A percentile compares a stretch with the other conserved stretches of the same genome.
Evolutionary conservation across 1,140 invertebrate genomes (phyloP).

Genomic region (Drosophila gunungcola): DNA sequence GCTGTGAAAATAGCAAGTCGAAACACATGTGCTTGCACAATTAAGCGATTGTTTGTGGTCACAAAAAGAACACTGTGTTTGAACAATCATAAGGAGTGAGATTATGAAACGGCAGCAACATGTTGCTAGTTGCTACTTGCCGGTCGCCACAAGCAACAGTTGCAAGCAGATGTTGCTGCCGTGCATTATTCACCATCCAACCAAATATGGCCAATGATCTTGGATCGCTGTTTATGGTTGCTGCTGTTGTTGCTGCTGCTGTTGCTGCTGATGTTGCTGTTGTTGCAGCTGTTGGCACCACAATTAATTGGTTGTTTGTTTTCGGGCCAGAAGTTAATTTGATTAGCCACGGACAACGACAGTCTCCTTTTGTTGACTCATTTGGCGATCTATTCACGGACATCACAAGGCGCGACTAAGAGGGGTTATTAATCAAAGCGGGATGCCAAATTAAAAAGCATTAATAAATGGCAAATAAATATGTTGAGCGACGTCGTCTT

Average conservation of each 20-base stretch:
- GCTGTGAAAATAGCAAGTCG: slow-evolving; percentile 1
- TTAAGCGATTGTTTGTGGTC: slow-evolving; percentile 10
- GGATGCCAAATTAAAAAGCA: slow-evolving; percentile 65
- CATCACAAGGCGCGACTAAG: slow-evolving; percentile 21
- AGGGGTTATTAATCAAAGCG: slow-evolving; percentile 69
- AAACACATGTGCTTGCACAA: slow-evolving; percentile 7
- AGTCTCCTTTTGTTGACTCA: slow-evolving; percentile 28
- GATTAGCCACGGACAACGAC: slow-evolving; percentile 53
- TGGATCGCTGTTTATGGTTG: slow-evolving; percentile 23
- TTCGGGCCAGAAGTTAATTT: slow-evolving; percentile 49
- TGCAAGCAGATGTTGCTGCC: slow-evolving; percentile 23
- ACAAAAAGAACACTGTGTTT: slow-evolving; percentile 9
- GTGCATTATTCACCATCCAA: slow-evolving; percentile 9
- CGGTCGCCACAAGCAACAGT: not conserved
- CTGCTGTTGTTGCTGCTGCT: slow-evolving; percentile 3
- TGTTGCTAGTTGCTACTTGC: slow-evolving; percentile 2
- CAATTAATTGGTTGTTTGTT: slow-evolving; percentile 41
- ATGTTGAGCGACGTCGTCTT: slow-evolving; percentile 20
- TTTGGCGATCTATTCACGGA: slow-evolving; percentile 20
- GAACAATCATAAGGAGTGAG: not conserved
- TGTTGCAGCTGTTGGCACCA: slow-evolving; percentile 28
- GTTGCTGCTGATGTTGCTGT: slow-evolving; percentile 4
- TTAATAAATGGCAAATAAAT: slow-evolving; percentile 69
- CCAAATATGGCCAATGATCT: slow-evolving; percentile 39
- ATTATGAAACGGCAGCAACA: slow-evolving; percentile 12